Evolutionary conservation across 2,888 invertebrate species (phyloP).

Genomic region (Dusona sp.): DNA sequence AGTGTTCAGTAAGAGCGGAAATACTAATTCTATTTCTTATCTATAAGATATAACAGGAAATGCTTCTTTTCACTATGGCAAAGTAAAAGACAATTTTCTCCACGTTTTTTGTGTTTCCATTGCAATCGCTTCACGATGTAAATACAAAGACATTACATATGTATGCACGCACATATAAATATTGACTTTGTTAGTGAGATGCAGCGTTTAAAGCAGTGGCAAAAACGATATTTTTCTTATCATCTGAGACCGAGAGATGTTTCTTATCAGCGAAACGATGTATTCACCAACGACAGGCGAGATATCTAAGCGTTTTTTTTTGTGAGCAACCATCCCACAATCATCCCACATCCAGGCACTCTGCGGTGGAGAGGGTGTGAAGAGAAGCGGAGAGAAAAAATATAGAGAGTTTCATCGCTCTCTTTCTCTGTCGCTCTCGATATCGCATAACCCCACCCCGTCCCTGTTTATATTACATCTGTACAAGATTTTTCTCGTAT

Average conservation of each 20-base stretch:
- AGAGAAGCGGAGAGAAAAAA: constrained; percentile 5
- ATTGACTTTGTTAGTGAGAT: constrained; percentile 44
- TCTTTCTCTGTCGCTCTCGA: background rate
- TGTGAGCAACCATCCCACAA: constrained; percentile 29
- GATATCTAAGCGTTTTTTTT: constrained; percentile 34
- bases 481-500: background rate
- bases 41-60: background rate
- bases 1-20: background rate
- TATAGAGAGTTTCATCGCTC: constrained; percentile 19
- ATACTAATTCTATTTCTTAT: background rate
- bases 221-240: constrained; percentile 51
- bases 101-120: background rate
- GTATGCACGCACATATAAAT: background rate
- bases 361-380: background rate
- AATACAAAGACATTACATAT: background rate
- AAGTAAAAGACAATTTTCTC: background rate
- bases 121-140: background rate
- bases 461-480: background rate
- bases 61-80: background rate
- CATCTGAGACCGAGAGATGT: constrained; percentile 26
- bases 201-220: constrained; percentile 38
- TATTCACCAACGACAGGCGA: constrained; percentile 51
- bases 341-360: constrained; percentile 22
- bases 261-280: constrained; percentile 53
- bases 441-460: background rate